phyloP scores from a whole-genome alignment of 2,113 vertebrate species.

The Seriola quinqueradiata region DNA sequence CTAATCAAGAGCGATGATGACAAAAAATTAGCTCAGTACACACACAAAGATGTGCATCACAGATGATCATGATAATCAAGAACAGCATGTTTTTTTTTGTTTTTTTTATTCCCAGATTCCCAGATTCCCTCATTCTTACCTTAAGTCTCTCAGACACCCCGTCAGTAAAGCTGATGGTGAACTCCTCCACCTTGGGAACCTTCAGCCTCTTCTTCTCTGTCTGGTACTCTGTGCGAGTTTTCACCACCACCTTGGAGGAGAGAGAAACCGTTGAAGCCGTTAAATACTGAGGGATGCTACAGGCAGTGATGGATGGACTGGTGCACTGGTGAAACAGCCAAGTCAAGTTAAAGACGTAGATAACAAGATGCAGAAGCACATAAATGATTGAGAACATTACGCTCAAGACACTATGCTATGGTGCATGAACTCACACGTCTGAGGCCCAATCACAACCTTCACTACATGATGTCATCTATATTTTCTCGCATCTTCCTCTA shows the following conservation, averaged over 20 bases:
- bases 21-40: neutral
- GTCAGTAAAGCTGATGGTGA: conserved; percentile 97
- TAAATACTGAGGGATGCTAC: neutral
- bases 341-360: neutral
- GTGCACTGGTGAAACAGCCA: neutral
- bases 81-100: neutral
- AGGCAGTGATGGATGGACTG: neutral
- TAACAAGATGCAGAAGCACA: neutral
- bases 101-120: neutral
- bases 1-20: conserved; percentile 30
- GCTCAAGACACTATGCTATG: neutral
- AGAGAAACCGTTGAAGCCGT: conserved; percentile 12
- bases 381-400: neutral
- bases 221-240: conserved; percentile 97
- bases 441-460: neutral
- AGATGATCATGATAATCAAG: neutral
- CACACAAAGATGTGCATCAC: neutral
- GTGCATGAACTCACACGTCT: neutral
- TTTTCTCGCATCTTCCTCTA: neutral
- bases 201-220: conserved; percentile 98
- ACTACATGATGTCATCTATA: neutral
- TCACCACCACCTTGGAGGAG: conserved; percentile 94
- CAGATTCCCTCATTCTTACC: conserved; percentile 78
- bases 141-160: conserved; percentile 91
- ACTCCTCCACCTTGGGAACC: conserved; percentile 97